phyloP scores from a whole-genome alignment of 2,797 vertebrate species.

The Limosa lapponica region DNA sequence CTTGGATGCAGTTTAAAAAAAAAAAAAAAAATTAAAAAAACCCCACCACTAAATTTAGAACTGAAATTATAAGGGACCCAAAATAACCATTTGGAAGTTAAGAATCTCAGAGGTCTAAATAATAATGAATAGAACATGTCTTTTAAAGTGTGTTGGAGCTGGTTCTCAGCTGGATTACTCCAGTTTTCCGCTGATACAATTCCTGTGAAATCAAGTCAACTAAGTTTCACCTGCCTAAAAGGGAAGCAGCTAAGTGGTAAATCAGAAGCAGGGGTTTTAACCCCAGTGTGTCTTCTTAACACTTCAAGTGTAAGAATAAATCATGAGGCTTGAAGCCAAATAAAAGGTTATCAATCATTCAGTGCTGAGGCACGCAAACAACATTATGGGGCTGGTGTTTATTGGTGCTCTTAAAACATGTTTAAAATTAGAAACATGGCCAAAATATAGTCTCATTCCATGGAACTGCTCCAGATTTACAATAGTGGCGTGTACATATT shows the following conservation, averaged over 20 bases:
- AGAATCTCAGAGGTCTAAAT: constrained; percentile 27
- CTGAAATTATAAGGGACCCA: not conserved
- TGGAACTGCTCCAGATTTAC: constrained; percentile 37
- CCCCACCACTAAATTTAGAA: not conserved
- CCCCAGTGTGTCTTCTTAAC: not conserved
- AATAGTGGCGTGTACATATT: not conserved
- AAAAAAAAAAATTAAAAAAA: not conserved
- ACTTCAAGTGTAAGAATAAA: not conserved
- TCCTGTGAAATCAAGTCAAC: not conserved
- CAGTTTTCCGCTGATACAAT: constrained; percentile 6
- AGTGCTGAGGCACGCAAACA: not conserved
- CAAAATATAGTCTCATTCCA: constrained; percentile 29
- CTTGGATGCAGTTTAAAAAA: not conserved
- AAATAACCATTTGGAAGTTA: constrained; percentile 15
- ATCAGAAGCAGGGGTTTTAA: constrained; percentile 8
- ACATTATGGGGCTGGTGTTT: constrained; percentile 5
- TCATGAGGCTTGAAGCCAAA: not conserved
- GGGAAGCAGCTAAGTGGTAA: not conserved
- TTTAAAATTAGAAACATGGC: constrained; percentile 57
- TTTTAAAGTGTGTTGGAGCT: not conserved
- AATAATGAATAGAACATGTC: constrained; percentile 5
- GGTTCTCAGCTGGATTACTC: constrained; percentile 1
- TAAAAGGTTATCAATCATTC: not conserved
- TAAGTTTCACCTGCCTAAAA: constrained; percentile 18
- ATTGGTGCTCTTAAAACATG: constrained; percentile 33